Evolutionary conservation across 2,113 vertebrate species (phyloP).

Genomic region (Myotis lucifugus): DNA sequence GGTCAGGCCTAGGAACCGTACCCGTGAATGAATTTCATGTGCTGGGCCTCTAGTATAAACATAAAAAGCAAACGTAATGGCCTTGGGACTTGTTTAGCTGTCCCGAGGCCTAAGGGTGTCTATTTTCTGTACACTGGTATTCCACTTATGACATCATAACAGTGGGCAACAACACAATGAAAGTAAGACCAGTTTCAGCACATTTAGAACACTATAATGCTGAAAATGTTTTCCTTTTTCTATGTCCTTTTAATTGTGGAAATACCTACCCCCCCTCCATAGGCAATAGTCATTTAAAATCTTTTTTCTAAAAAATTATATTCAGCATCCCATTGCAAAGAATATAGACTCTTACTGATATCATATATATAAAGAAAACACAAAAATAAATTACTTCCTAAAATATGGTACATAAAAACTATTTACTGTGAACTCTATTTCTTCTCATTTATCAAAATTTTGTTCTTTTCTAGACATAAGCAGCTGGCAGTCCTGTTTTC

Average conservation of each 20-base stretch:
- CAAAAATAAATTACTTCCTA: neutral
- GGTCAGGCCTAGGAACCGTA: no score
- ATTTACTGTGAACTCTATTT: neutral
- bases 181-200: neutral
- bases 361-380: neutral
- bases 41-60: no score
- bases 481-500: neutral
- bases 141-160: neutral
- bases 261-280: accelerated
- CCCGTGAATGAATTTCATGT: no score
- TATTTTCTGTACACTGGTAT: neutral
- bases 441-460: conserved; percentile 4
- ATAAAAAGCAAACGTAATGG: neutral
- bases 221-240: neutral
- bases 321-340: neutral
- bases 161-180: neutral
- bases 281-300: neutral
- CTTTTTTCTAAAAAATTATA: neutral
- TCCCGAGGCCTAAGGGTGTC: neutral
- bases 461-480: neutral
- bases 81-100: neutral
- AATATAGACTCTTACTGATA: neutral
- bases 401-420: neutral
- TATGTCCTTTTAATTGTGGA: neutral
- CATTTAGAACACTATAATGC: neutral